Evolutionary conservation across 2,797 vertebrate species (phyloP).

Genomic region (Tapirus indicus): DNA sequence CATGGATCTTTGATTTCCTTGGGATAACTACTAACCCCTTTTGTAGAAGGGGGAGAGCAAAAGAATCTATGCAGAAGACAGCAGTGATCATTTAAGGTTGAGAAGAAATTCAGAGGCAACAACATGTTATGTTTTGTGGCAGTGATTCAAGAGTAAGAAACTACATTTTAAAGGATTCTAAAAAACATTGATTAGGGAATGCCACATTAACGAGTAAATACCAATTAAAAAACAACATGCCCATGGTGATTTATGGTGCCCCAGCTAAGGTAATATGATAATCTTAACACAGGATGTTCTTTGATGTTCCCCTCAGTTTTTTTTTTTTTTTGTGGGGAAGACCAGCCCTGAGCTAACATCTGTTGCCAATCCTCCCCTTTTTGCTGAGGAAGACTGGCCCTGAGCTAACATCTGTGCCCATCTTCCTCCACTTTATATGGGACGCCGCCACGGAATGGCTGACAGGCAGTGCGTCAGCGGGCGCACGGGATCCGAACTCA

Average conservation of each 20-base stretch:
- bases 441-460: no score
- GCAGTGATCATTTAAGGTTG: not conserved
- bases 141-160: not conserved
- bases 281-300: slow-evolving; percentile 48
- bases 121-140: not conserved
- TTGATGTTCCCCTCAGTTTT: not conserved
- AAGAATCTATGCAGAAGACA: not conserved
- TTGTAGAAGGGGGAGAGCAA: not conserved
- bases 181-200: not conserved
- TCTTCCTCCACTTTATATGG: no score
- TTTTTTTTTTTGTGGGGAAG: not conserved
- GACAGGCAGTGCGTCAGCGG: no score
- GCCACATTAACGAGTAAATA: slow-evolving; percentile 25
- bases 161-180: slow-evolving; percentile 25
- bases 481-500: no score
- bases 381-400: no score
- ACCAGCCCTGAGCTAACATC: no score
- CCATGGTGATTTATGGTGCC: not conserved
- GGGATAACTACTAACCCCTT: not conserved
- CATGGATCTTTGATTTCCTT: not conserved
- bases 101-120: slow-evolving; percentile 30
- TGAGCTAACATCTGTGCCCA: no score
- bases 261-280: slow-evolving; percentile 56
- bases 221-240: slow-evolving; percentile 60
- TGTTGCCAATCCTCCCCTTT: no score